Percentiles rank a stretch among this genome's conserved stretches.
These are phyloP conservation scores for Masnerella sp. DNA, from an alignment of 2,888 invertebrate genomes.

Conservation along the genomic window DNA sequence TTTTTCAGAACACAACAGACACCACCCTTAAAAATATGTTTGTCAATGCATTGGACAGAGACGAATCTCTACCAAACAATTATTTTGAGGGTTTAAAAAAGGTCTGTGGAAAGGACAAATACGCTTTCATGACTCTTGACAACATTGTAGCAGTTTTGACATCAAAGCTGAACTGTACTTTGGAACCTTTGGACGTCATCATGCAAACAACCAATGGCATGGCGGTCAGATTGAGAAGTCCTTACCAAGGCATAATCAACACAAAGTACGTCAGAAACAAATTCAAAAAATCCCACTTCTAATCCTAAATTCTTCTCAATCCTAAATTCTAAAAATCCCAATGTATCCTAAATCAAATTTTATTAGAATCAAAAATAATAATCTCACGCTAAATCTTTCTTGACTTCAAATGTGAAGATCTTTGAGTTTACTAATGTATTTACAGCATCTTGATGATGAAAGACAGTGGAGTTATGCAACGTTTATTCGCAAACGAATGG, in stretches of 20 bases:
- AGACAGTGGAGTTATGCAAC: conserved; percentile 73
- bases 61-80: conserved; percentile 66
- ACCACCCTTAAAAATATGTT: conserved; percentile 66
- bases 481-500: conserved; percentile 68
- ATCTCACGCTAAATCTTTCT: too few relatives aligned
- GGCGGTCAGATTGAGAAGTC: conserved; percentile 68
- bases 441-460: conserved; percentile 71
- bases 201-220: conserved; percentile 73
- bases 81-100: conserved; percentile 70
- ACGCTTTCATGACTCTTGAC: conserved; percentile 74
- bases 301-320: too few relatives aligned
- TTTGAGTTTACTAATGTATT: too few relatives aligned
- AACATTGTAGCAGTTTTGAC: conserved; percentile 69
- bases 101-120: conserved; percentile 70
- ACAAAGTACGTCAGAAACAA: conserved; percentile 70
- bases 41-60: conserved; percentile 65
- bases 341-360: too few relatives aligned
- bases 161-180: conserved; percentile 67
- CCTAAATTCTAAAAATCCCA: too few relatives aligned
- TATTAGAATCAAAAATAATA: too few relatives aligned
- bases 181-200: conserved; percentile 72
- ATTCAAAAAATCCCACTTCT: too few relatives aligned
- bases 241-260: conserved; percentile 73
- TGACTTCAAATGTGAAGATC: too few relatives aligned
- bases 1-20: conserved; percentile 70